These are phyloP conservation scores for Trypoxylon attenuatum DNA, from an alignment of 2,888 invertebrate genomes.

Conservation along the genomic window DNA sequence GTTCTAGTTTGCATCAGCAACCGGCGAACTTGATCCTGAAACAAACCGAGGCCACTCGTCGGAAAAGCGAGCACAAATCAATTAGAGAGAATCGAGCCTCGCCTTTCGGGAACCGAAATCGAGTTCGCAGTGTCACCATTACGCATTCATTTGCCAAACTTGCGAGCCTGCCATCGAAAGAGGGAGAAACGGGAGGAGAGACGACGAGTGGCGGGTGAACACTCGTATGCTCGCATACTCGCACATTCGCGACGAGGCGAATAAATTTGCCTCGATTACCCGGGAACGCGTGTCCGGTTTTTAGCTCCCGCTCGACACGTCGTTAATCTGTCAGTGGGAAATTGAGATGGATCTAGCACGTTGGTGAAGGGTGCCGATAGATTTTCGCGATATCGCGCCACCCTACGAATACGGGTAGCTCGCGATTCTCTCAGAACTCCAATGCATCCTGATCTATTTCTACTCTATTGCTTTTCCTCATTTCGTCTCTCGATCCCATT, in stretches of 20 bases:
- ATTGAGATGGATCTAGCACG: neutral
- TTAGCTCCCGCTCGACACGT: conserved; percentile 13
- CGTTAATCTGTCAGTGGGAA: conserved; percentile 5
- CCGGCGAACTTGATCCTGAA: conserved; percentile 41
- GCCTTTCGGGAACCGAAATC: conserved; percentile 1
- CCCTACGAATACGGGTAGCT: too few relatives aligned
- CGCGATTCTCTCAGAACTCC: too few relatives aligned
- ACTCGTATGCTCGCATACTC: too few relatives aligned
- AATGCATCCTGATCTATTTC: too few relatives aligned
- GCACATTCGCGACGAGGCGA: too few relatives aligned
- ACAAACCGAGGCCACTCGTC: conserved; percentile 27
- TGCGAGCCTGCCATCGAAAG: neutral
- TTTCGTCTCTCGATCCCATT: too few relatives aligned
- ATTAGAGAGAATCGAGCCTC: too few relatives aligned
- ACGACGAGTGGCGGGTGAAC: neutral
- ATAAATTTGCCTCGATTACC: conserved; percentile 33
- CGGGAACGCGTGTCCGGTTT: conserved; percentile 29
- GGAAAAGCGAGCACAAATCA: too few relatives aligned
- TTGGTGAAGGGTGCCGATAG: neutral
- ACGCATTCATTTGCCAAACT: neutral
- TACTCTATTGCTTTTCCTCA: too few relatives aligned
- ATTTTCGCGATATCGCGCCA: too few relatives aligned
- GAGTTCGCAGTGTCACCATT: neutral
- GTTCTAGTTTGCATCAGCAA: conserved; percentile 35
- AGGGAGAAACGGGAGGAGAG: neutral